Conservation (phyloP, 2,797 vertebrate species). For the Eupleurogrammus muticus region DNA sequence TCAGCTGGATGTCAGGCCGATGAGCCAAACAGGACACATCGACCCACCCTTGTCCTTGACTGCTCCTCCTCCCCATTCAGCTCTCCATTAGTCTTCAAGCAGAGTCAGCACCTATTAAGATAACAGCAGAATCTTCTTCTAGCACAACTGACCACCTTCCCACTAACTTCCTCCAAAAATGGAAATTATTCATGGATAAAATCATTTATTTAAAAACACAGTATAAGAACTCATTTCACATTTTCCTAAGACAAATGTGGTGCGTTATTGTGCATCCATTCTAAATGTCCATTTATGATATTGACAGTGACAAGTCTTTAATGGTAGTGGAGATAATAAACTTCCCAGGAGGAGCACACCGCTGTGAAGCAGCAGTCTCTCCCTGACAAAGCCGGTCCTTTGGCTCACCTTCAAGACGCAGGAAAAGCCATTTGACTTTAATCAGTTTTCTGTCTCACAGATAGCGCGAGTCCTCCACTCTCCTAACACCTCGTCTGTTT, state of each 20-base stretch:
- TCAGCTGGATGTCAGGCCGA: slow-evolving; percentile 58
- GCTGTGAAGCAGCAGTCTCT: slow-evolving; percentile 7
- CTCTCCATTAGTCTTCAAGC: slow-evolving; percentile 22
- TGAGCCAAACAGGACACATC: slow-evolving; percentile 56
- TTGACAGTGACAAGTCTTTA: not conserved
- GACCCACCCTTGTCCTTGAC: slow-evolving; percentile 58
- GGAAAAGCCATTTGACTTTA: slow-evolving; percentile 52
- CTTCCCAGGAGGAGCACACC: not conserved
- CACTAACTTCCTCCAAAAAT: not conserved
- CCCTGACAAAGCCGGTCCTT: slow-evolving; percentile 35
- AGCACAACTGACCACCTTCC: not conserved
- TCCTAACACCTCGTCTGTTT: slow-evolving; percentile 36
- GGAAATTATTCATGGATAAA: slow-evolving; percentile 38
- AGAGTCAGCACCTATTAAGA: slow-evolving; percentile 47
- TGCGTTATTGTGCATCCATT: not conserved
- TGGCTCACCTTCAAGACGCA: slow-evolving; percentile 60
- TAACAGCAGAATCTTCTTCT: not conserved
- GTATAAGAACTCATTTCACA: slow-evolving; percentile 32
- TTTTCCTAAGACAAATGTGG: slow-evolving; percentile 11
- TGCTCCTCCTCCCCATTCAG: slow-evolving; percentile 20
- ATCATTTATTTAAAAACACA: slow-evolving; percentile 73
- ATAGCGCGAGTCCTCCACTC: slow-evolving; percentile 36
- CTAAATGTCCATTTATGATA: not conserved
- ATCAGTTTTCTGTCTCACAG: slow-evolving; percentile 42
- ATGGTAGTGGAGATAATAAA: slow-evolving; percentile 15